Evolutionary conservation across 2,113 vertebrate genomes (phyloP).

Genomic region (Otis tarda): DNA sequence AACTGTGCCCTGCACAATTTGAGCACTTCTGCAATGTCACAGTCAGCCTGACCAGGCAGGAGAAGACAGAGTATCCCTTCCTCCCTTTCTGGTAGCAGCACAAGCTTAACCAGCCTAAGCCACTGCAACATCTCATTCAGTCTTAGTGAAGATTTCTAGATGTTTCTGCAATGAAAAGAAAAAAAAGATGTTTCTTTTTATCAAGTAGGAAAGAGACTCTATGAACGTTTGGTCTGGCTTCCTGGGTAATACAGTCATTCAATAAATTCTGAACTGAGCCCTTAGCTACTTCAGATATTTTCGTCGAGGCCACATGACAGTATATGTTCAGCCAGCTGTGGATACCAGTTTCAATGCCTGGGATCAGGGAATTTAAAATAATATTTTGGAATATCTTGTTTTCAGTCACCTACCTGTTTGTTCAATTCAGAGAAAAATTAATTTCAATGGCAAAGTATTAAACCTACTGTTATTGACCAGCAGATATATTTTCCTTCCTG

Average conservation of each 20-base stretch:
- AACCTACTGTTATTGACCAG: background rate
- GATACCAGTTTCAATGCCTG: background rate
- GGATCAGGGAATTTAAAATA: background rate
- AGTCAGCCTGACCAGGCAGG: background rate
- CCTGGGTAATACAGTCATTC: background rate
- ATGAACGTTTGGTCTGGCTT: background rate
- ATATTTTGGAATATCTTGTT: background rate
- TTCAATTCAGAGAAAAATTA: background rate
- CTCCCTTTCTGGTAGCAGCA: background rate
- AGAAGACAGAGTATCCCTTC: background rate
- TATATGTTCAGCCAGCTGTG: background rate
- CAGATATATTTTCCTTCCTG: background rate
- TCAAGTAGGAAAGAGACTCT: background rate
- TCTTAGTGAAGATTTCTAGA: background rate
- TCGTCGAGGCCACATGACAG: background rate
- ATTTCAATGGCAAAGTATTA: background rate
- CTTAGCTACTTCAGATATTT: background rate
- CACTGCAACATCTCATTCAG: background rate
- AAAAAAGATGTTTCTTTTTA: background rate
- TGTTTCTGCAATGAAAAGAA: background rate
- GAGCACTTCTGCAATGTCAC: too few relatives aligned
- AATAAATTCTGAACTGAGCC: background rate
- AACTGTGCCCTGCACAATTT: too few relatives aligned
- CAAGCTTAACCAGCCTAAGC: background rate
- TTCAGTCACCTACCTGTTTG: background rate